These are phyloP conservation scores for Scomber scombrus DNA, from an alignment of 2,113 vertebrate species.

Conservation along the genomic window DNA sequence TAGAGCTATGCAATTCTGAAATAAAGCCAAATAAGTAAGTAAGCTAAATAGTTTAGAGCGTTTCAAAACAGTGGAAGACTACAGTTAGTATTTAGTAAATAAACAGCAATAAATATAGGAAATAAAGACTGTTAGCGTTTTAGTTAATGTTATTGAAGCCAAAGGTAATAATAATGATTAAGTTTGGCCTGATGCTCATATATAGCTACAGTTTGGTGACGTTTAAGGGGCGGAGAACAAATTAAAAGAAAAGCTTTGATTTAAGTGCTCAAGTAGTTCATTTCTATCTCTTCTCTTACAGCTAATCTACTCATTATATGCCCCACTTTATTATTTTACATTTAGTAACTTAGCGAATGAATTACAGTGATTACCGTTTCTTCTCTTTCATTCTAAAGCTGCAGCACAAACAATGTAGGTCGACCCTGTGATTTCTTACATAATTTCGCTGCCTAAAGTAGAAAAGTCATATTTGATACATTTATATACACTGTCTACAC, in stretches of 20 bases:
- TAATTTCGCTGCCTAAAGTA: not conserved
- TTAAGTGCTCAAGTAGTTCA: too few species aligned
- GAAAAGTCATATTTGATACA: not conserved
- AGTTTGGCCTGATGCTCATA: not conserved
- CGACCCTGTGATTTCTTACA: not conserved
- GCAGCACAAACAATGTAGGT: not conserved
- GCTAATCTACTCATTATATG: not conserved
- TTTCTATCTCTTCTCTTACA: too few species aligned
- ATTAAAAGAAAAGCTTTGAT: not conserved
- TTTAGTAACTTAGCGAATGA: not conserved
- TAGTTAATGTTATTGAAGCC: not conserved
- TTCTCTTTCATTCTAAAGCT: not conserved
- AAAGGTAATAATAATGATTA: not conserved
- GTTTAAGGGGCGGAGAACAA: slow-evolving; percentile 47
- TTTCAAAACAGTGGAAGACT: not conserved
- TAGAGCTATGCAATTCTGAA: not conserved
- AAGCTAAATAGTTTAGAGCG: not conserved
- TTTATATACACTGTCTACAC: too few species aligned
- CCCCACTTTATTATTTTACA: not conserved
- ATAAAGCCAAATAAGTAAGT: not conserved
- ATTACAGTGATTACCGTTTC: not conserved
- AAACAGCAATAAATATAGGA: not conserved
- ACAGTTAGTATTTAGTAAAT: not conserved
- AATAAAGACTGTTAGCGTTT: not conserved
- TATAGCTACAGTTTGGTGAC: slow-evolving; percentile 43